Conservation (phyloP, 1,140 invertebrate species). For the Manduca sexta region DNA sequence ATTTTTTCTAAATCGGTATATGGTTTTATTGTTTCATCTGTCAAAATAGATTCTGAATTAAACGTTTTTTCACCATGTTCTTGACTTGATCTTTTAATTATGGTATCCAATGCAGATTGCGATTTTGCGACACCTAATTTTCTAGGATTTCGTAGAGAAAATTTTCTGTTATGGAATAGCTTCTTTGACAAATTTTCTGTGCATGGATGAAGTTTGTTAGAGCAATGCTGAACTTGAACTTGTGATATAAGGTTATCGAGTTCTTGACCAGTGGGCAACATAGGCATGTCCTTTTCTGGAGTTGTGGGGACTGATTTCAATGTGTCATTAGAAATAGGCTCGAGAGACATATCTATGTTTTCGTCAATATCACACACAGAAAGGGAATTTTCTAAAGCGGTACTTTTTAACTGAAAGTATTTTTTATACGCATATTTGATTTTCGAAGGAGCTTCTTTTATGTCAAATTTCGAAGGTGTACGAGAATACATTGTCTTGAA, state of each 20-base stretch:
- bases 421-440: constrained; percentile 86
- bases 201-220: constrained; percentile 25
- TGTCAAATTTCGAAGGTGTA: constrained; percentile 86
- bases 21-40: not conserved
- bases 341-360: constrained; percentile 50
- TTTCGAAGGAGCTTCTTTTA: constrained; percentile 79
- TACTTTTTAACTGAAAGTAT: constrained; percentile 86
- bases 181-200: constrained; percentile 77
- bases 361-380: constrained; percentile 54
- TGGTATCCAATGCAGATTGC: constrained; percentile 5
- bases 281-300: constrained; percentile 11
- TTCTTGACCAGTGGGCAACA: constrained; percentile 43
- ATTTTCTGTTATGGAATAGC: constrained; percentile 79
- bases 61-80: not conserved
- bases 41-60: not conserved
- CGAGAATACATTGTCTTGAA: constrained; percentile 80
- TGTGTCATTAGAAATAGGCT: constrained; percentile 14
- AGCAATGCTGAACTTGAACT: constrained; percentile 63
- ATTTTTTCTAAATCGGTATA: not conserved
- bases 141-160: constrained; percentile 83
- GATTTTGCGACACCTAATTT: constrained; percentile 74
- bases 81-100: not conserved
- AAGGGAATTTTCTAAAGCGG: constrained; percentile 80
- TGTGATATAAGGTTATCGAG: constrained; percentile 45
- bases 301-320: constrained; percentile 16